Conservation (phyloP, 2,113 vertebrate species). For the Macaca fascicularis region T2T-MFA8v1.1 NC_088390.1:53470501-53471000, state of each 20-base stretch:
- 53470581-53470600: neutral
- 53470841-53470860: conserved; percentile 55
- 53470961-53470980: neutral
- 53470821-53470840: conserved; percentile 18
- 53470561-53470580: neutral
- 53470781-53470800: conserved; percentile 36
- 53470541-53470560: conserved; percentile 5
- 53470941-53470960: neutral
- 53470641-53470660: conserved; percentile 49
- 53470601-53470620: neutral
- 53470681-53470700: neutral
- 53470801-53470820: conserved; percentile 8
- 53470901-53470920: neutral
- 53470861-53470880: conserved; percentile 43
- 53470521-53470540: conserved; percentile 62
- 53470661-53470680: neutral
- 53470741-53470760: neutral
- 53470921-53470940: neutral
- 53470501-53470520: conserved; percentile 68
- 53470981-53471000: neutral
- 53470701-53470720: neutral
- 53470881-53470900: neutral
- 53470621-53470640: conserved; percentile 25
- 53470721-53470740: neutral
- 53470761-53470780: neutral